Percentiles rank a stretch among this genome's conserved stretches.
phyloP scores from a whole-genome alignment of 2,888 invertebrate genomes.

The Orthonychiurus folsomi region DNA sequence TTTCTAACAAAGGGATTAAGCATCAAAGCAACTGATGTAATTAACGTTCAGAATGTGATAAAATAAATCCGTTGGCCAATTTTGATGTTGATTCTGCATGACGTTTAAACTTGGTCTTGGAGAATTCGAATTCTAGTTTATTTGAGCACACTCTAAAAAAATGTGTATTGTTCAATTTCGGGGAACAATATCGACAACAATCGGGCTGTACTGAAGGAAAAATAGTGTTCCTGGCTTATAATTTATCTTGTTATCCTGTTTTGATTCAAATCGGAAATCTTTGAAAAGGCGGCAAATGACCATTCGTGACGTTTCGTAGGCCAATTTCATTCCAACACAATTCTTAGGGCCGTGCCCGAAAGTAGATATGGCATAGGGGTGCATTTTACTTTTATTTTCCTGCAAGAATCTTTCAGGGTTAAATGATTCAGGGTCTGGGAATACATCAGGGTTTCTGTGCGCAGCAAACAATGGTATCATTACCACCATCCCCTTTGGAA shows the following conservation, averaged over 20 bases:
- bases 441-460: conserved; percentile 26
- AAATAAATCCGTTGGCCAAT: no score
- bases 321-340: conserved; percentile 24
- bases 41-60: no score
- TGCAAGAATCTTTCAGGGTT: conserved; percentile 31
- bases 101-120: no score
- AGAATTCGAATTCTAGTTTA: no score
- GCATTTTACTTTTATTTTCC: conserved; percentile 25
- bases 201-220: background rate
- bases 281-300: background rate
- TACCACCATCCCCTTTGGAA: conserved; percentile 21
- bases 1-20: no score
- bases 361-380: conserved; percentile 24
- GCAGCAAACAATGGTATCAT: conserved; percentile 31
- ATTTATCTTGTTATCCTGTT: background rate
- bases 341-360: conserved; percentile 28
- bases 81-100: no score
- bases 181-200: conserved; percentile 2
- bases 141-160: no score
- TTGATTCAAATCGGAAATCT: background rate
- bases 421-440: conserved; percentile 20
- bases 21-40: no score
- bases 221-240: conserved; percentile 4
- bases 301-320: conserved; percentile 12
- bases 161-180: no score